phyloP scores from a whole-genome alignment of 2,888 invertebrate species.

The Pseudococcus longispinus region DNA sequence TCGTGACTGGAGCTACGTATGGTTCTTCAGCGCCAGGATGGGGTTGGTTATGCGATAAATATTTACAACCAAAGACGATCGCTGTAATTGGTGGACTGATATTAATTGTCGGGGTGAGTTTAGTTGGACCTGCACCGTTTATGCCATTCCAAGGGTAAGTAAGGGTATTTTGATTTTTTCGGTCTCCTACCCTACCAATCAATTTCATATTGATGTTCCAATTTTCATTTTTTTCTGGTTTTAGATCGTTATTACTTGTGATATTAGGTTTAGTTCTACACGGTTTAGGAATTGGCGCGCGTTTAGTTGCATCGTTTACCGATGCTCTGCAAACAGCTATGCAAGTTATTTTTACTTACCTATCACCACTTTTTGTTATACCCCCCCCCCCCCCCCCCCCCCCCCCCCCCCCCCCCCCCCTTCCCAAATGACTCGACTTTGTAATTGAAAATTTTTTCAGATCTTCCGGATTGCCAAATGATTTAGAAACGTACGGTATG shows the following conservation, averaged over 20 bases:
- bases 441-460: conserved; percentile 63
- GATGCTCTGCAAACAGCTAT: conserved; percentile 81
- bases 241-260: conserved; percentile 72
- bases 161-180: too few species aligned
- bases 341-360: conserved; percentile 68
- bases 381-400: too few species aligned
- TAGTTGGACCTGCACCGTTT: conserved; percentile 84
- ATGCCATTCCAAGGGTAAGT: conserved; percentile 71
- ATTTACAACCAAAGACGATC: conserved; percentile 71
- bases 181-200: too few species aligned
- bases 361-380: neutral
- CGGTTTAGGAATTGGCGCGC: conserved; percentile 83
- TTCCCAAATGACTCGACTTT: conserved; percentile 51
- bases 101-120: conserved; percentile 73
- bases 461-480: conserved; percentile 79
- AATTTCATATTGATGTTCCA: too few species aligned
- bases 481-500: conserved; percentile 85
- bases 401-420: too few species aligned
- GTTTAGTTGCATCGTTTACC: conserved; percentile 84
- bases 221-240: conserved; percentile 14
- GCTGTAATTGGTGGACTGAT: conserved; percentile 73
- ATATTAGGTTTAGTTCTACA: conserved; percentile 77
- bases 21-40: conserved; percentile 79
- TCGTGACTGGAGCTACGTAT: conserved; percentile 82
- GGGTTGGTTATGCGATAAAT: conserved; percentile 82